Evolutionary conservation across 2,888 invertebrate species (phyloP).

Genomic region (Philonicus albiceps): DNA sequence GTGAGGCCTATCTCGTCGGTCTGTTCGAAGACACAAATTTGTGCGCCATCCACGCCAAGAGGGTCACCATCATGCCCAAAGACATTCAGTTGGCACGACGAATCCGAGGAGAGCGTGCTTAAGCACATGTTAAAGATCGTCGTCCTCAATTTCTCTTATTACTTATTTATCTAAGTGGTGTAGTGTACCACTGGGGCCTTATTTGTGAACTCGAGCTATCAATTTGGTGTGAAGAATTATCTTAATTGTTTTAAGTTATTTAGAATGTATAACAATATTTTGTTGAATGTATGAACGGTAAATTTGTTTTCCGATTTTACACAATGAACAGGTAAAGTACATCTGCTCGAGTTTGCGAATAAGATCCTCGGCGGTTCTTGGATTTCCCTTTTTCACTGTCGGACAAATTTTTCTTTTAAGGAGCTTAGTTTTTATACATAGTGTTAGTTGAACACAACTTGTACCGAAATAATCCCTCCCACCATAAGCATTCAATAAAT

Average conservation of each 20-base stretch:
- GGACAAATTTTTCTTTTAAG: not conserved
- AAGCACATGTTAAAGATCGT: slow-evolving; percentile 60
- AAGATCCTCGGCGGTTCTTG: not conserved
- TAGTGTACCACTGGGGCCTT: not conserved
- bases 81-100: slow-evolving; percentile 95
- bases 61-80: slow-evolving; percentile 98
- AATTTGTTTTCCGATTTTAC: not conserved
- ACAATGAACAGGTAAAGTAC: not conserved
- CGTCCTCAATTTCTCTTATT: not conserved
- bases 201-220: not conserved
- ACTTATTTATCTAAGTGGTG: not conserved
- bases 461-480: not conserved
- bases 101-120: slow-evolving; percentile 95
- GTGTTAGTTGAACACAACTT: not conserved
- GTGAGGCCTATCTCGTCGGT: slow-evolving; percentile 91
- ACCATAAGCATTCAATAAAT: not conserved
- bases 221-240: not conserved
- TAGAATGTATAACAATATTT: not conserved
- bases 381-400: not conserved
- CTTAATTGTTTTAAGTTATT: not conserved
- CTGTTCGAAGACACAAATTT: slow-evolving; percentile 97
- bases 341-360: not conserved
- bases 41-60: slow-evolving; percentile 96
- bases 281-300: not conserved
- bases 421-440: not conserved